phyloP scores from a whole-genome alignment of 2,888 invertebrate genomes.

The Epirrita christyi region DNA sequence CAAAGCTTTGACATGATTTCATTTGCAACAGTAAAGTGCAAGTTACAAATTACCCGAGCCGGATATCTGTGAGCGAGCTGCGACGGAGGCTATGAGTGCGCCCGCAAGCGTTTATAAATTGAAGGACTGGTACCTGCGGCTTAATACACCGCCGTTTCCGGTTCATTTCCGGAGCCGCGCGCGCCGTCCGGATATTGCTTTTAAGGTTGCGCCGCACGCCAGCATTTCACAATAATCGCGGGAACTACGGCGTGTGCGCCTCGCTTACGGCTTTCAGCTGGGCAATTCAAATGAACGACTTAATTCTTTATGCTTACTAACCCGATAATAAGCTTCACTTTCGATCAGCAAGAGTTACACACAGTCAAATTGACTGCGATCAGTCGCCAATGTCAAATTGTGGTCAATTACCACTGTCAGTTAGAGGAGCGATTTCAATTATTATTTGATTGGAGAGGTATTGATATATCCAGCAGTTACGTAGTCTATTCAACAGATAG shows the following conservation, averaged over 20 bases:
- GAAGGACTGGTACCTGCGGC: slow-evolving; percentile 84
- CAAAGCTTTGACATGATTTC: slow-evolving; percentile 11
- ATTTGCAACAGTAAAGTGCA: slow-evolving; percentile 45
- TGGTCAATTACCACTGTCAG: too few relatives aligned
- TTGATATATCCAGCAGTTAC: too few relatives aligned
- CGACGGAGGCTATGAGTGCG: slow-evolving; percentile 60
- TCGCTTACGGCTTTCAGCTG: slow-evolving; percentile 32
- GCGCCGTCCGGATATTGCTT: slow-evolving; percentile 85
- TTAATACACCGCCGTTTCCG: slow-evolving; percentile 85
- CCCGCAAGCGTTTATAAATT: slow-evolving; percentile 83
- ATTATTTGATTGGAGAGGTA: too few relatives aligned
- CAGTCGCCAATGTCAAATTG: too few relatives aligned
- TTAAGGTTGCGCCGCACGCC: slow-evolving; percentile 83
- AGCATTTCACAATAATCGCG: slow-evolving; percentile 54
- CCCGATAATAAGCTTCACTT: too few relatives aligned
- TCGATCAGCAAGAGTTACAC: too few relatives aligned
- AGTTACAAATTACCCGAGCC: slow-evolving; percentile 75
- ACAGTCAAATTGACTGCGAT: too few relatives aligned
- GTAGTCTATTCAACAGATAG: too few relatives aligned
- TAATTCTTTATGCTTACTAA: too few relatives aligned
- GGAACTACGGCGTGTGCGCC: slow-evolving; percentile 48
- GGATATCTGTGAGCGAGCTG: slow-evolving; percentile 65
- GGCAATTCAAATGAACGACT: slow-evolving; percentile 10
- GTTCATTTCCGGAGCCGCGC: slow-evolving; percentile 84
- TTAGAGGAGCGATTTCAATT: too few relatives aligned